phyloP scores from a whole-genome alignment of 2,113 vertebrate genomes.

The Rhabdornis inornatus region DNA sequence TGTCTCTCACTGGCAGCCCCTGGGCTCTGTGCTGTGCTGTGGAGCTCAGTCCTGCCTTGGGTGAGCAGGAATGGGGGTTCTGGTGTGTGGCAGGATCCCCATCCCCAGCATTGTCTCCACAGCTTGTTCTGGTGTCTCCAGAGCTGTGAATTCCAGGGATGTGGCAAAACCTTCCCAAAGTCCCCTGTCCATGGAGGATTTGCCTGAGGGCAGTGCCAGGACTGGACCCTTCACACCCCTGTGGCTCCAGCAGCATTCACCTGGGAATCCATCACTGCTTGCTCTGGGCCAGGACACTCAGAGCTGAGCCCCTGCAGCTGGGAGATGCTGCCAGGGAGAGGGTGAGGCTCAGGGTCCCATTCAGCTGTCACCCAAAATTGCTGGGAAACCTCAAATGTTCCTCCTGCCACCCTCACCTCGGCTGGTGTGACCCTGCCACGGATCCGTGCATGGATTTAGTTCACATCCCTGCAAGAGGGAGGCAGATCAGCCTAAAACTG shows the following conservation, averaged over 20 bases:
- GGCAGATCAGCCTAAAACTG: background rate
- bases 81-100: fast-evolving
- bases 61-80: fast-evolving
- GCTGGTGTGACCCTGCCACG: fast-evolving
- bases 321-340: background rate
- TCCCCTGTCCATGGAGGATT: fast-evolving
- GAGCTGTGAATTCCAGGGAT: fast-evolving
- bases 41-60: background rate
- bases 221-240: background rate
- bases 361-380: background rate
- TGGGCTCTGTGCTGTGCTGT: background rate
- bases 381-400: background rate
- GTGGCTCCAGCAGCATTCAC: fast-evolving
- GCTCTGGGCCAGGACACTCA: fast-evolving
- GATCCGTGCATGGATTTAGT: fast-evolving
- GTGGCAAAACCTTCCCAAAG: background rate
- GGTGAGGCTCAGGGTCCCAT: background rate
- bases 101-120: fast-evolving
- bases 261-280: background rate
- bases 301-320: background rate
- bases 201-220: background rate
- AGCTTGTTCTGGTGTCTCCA: background rate
- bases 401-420: fast-evolving
- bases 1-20: background rate
- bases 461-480: fast-evolving